phyloP scores from a whole-genome alignment of 2,888 invertebrate species.

The Agrochola circellaris region DNA sequence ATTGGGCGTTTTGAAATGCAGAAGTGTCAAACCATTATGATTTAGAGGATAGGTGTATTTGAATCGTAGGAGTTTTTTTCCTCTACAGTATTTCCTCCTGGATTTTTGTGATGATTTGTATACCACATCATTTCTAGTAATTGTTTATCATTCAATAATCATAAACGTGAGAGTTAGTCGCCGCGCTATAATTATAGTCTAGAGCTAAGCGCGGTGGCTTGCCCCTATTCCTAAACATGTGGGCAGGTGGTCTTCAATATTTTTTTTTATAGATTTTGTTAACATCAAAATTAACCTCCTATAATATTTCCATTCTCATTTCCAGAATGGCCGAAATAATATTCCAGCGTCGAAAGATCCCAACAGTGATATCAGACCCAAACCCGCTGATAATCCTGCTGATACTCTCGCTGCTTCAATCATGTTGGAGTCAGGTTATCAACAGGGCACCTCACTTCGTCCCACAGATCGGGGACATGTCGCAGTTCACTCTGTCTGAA shows the following conservation, averaged over 20 bases:
- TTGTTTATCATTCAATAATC: background rate
- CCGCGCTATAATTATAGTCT: background rate
- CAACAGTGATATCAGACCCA: slow-evolving; percentile 79
- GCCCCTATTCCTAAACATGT: background rate
- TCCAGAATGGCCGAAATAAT: slow-evolving; percentile 88
- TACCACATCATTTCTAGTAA: background rate
- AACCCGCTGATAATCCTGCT: slow-evolving; percentile 81
- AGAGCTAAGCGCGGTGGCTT: background rate
- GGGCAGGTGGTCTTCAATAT: no score
- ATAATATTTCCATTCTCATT: slow-evolving; percentile 24
- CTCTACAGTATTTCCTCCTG: background rate
- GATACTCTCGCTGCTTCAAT: slow-evolving; percentile 75
- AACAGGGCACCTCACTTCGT: slow-evolving; percentile 94
- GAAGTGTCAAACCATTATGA: background rate
- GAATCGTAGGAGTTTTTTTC: background rate
- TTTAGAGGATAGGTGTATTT: background rate
- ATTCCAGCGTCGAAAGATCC: slow-evolving; percentile 82
- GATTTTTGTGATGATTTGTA: background rate
- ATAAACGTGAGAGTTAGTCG: background rate
- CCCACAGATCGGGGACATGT: slow-evolving; percentile 94
- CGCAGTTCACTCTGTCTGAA: slow-evolving; percentile 93
- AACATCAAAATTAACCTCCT: background rate
- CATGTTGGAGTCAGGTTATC: slow-evolving; percentile 88
- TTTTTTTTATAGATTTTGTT: no score
- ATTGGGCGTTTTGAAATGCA: background rate